These are phyloP conservation scores for Polydesmus complanatus DNA, from an alignment of 2,888 invertebrate genomes.

Conservation along the genomic window DNA sequence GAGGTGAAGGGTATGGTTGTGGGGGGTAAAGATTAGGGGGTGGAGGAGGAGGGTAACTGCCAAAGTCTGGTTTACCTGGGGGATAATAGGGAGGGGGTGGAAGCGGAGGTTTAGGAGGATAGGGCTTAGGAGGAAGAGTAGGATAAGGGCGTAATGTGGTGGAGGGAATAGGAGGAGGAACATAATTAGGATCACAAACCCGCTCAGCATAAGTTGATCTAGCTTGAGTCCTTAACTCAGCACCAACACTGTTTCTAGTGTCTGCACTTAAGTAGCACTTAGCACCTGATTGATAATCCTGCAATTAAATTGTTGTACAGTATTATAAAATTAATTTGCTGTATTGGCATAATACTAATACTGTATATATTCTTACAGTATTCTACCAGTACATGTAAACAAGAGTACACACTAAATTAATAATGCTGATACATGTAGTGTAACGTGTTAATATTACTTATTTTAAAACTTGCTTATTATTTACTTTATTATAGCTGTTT, in stretches of 20 bases:
- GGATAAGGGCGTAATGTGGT: background rate
- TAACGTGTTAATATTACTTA: too few species aligned
- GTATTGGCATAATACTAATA: background rate
- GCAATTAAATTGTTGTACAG: background rate
- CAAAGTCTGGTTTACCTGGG: background rate
- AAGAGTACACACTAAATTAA: too few species aligned
- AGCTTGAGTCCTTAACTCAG: slow-evolving; percentile 24
- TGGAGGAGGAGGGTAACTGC: background rate
- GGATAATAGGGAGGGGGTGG: slow-evolving; percentile 1
- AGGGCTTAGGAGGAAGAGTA: background rate
- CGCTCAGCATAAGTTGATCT: slow-evolving; percentile 31
- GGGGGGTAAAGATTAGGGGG: slow-evolving; percentile 2
- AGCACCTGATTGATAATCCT: background rate
- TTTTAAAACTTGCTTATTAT: too few species aligned
- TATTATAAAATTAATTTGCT: background rate
- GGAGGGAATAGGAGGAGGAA: background rate
- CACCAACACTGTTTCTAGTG: slow-evolving; percentile 12
- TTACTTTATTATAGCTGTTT: too few species aligned
- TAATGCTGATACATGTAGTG: too few species aligned
- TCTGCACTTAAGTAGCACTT: slow-evolving; percentile 16
- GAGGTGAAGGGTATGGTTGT: background rate
- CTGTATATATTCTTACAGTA: too few species aligned
- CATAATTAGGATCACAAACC: slow-evolving; percentile 22
- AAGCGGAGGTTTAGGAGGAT: too few species aligned
- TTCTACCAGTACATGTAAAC: too few species aligned